Evolutionary conservation across 2,113 vertebrate genomes (phyloP), one percentile per base, ranked within the genome.

Genomic region (Pandion haliaetus): DNA sequence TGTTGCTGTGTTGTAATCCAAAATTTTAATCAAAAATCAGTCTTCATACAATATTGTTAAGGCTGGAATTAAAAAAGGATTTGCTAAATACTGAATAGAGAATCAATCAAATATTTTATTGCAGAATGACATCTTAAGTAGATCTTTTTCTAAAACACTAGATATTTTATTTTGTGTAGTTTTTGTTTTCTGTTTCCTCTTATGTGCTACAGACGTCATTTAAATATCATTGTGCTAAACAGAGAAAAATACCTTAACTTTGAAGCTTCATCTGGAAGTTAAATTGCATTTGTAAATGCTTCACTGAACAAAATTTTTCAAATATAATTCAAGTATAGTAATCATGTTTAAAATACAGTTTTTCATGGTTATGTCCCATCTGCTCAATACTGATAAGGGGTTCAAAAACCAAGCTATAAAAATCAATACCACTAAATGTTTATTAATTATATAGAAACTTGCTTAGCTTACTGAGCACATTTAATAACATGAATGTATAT

Each of bases 381-480:
- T 98, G 98, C 86, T 98, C 93, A 94, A 96, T 98, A 93, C 96
- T 98, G 98, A 98, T 98, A 98, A 98, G 98, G 92, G 96, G 84
- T 98, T 98, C 67, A 98, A 98, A 98, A 98, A 93, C 40, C 47
- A 95, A 89, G 50, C 93, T 96, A 54, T 97, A 98, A 98, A 98
- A 98, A 98, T 98, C 97, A 98, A 95, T 97, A 91, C 78, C 78
- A 92, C 95, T 98, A 98, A 98, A 98, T 97, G 89, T 97, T 98
- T 98, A 97, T 97, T 98, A 98, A 98, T 98, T 98, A 95, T 93
- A 95, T 91, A 97, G 96, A 93, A 95, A 92, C 76, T 96, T 97
- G 52, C 86, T 96, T 97, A 95, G 90, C 84, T 97, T 96, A 92
- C 87, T 95, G 88, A 96, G 52, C 52, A 95, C 74, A 96, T 95